Base-by-base conservation (phyloP, 2,113 vertebrate species). In the Monopterus albus region DNA sequence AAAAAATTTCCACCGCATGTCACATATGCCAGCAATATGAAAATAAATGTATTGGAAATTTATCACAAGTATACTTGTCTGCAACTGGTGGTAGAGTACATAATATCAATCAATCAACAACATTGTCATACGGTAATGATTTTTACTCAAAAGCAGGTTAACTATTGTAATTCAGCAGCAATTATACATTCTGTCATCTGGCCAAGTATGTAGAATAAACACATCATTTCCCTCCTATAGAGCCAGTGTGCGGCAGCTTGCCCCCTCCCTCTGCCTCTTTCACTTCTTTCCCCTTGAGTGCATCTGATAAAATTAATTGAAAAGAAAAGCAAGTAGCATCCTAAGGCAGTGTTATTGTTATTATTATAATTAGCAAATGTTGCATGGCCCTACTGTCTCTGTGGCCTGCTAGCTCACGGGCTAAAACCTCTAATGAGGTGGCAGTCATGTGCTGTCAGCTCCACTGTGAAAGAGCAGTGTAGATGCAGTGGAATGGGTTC, bases 251-350 rank as follows among this genome's bases (percentile, higher is more conserved):
- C 57, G 71, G 17, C 40, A 26, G 23, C 49, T 31, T 55, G 45
- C 62, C 40, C 46, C 53, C 72, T 29, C 63, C 59, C 52, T 58
- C 47, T 51, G 23, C 50, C 79, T 81, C 62, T 58, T 76, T 74
- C 72, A 64, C 72, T 61, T 64, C 68, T 77, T 81, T 70, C 58
- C 82, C 79, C 80, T 61, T 18, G 49, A 85, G 81, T 86, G 67
- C 75, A 84, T 90, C 79, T 89, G 85, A 91, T 91, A 84, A 90
- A 91, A 91, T 92, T 89, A 91, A 91, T 91, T 92, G 88, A 90
- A 92, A 91, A 90, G 83, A 90, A 89, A 90, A 89, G 86, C 87
- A 88, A 91, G 91, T 88, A 82, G 83, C 82, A 76, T 88, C 86
- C 80, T 82, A 78, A 91, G 88, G 88, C 91, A 82, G 72, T 85